A percentile compares a stretch with the other conserved stretches of the same genome.
Conservation (phyloP, 1,140 invertebrate species). For the Prorops nasuta region DNA sequence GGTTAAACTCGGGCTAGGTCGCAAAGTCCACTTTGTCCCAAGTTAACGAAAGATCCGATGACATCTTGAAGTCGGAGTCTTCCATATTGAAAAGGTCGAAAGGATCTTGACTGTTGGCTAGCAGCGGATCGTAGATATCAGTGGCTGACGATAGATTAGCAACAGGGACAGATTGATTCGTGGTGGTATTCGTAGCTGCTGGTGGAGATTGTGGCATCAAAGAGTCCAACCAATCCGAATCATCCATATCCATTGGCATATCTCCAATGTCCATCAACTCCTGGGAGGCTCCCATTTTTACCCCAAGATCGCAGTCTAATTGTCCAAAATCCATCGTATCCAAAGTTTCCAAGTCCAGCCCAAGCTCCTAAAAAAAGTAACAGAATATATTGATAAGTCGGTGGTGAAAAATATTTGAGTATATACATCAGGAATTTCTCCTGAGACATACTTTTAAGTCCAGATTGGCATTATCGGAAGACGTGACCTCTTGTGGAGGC, state of each 20-base stretch:
- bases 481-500: slow-evolving; percentile 51
- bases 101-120: slow-evolving; percentile 64
- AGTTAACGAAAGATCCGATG: slow-evolving; percentile 56
- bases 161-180: slow-evolving; percentile 23
- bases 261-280: slow-evolving; percentile 55
- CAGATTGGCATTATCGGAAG: slow-evolving; percentile 49
- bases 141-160: slow-evolving; percentile 42
- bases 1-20: slow-evolving; percentile 51
- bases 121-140: slow-evolving; percentile 63
- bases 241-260: slow-evolving; percentile 71
- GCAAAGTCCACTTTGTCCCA: slow-evolving; percentile 69
- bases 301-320: slow-evolving; percentile 55
- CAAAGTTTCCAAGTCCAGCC: slow-evolving; percentile 56
- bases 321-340: slow-evolving; percentile 62
- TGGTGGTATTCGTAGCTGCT: slow-evolving; percentile 37
- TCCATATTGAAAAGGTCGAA: slow-evolving; percentile 73
- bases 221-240: slow-evolving; percentile 71
- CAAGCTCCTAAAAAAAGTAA: slow-evolving; percentile 54
- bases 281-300: slow-evolving; percentile 45
- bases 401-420: background rate
- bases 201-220: slow-evolving; percentile 57
- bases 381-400: background rate
- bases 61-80: slow-evolving; percentile 65
- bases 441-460: slow-evolving; percentile 43
- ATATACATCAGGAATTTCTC: too few species aligned